Evolutionary conservation across 2,888 invertebrate species (phyloP), one percentile per base, ranked within the genome.

Genomic region (Troides aeacus): DNA sequence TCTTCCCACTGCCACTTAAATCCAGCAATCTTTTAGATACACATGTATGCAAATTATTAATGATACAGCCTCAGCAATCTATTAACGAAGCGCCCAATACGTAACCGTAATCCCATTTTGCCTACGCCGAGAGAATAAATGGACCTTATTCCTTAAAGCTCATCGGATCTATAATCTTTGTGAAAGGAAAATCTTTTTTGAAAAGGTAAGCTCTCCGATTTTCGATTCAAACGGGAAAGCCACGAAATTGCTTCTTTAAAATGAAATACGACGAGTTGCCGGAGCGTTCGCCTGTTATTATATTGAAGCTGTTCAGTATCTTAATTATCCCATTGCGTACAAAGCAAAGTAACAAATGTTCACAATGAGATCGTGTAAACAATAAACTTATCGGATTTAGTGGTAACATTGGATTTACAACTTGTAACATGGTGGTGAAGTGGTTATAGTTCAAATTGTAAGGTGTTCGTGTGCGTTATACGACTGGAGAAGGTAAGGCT

Each of bases 201-300:
- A 73, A 79, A 75, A 74, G 72, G 71, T 72, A 74, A 69, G 68
- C 73, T 72, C 64, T 70, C 70, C 74, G 73, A 74, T 75, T 76
- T 75, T 75, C 72, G 73, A 73, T 69, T 73, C 73, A 69, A 70
- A 72, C 64, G 64, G 61, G 69, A 56, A 75, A 73, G 71, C 70
- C 71, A 69, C 71, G 64, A 72, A 73, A 74, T 73, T 76, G 71
- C 72, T 71, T 70, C 72, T 76, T 75, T 74, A 74, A 75, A 74
- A 74, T 70, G 64, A 66, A 72, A 72, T 73, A 70, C 74, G 68
- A 73, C 73, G 73, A 75, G 60, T 17, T 18, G 57, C 63, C 61
- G 24, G 17, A n/a, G 63, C 6, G 18, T 10, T n/a, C n/a, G 21
- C 8, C 18, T n/a, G n/a, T n/a, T n/a, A 15, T 56, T n/a, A 56